Percentiles rank a stretch among this genome's conserved stretches.
Evolutionary conservation across 2,888 invertebrate genomes (phyloP).

Genomic region (Drosophila cognata): DNA sequence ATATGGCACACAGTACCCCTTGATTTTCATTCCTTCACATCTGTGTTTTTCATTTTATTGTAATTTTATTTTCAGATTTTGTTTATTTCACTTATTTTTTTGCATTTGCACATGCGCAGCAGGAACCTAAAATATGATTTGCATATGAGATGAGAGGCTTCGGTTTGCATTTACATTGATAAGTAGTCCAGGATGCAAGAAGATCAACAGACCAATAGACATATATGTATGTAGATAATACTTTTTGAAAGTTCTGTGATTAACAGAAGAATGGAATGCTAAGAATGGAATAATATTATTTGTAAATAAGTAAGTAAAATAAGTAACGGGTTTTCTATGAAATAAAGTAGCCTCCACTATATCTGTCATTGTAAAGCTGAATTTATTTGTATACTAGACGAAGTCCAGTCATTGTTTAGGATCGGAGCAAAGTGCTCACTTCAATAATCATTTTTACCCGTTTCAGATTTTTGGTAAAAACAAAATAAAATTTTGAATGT

Average conservation of each 20-base stretch:
- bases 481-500: slow-evolving; percentile 2
- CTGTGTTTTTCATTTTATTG: slow-evolving; percentile 2
- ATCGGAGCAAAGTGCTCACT: slow-evolving; percentile 1
- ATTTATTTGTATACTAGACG: background rate
- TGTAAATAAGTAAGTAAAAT: background rate
- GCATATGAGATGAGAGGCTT: slow-evolving; percentile 40
- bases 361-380: background rate
- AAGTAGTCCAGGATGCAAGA: slow-evolving; percentile 37
- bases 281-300: background rate
- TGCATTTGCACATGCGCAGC: slow-evolving; percentile 60
- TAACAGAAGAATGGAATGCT: background rate
- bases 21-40: slow-evolving; percentile 10
- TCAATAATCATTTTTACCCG: background rate
- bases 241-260: background rate
- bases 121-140: slow-evolving; percentile 39
- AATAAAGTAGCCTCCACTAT: background rate
- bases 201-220: background rate
- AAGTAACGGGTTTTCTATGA: background rate
- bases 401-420: slow-evolving; percentile 8
- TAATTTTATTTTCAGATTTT: slow-evolving; percentile 4
- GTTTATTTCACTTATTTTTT: slow-evolving; percentile 6
- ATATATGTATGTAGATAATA: background rate
- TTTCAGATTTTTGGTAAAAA: slow-evolving; percentile 10
- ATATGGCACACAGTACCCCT: slow-evolving; percentile 63
- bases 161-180: slow-evolving; percentile 63